A percentile compares a stretch with the other conserved stretches of the same genome.
These are phyloP conservation scores for Tringa solitaria DNA, from an alignment of 2,113 vertebrate species.

Conservation along the genomic window DNA sequence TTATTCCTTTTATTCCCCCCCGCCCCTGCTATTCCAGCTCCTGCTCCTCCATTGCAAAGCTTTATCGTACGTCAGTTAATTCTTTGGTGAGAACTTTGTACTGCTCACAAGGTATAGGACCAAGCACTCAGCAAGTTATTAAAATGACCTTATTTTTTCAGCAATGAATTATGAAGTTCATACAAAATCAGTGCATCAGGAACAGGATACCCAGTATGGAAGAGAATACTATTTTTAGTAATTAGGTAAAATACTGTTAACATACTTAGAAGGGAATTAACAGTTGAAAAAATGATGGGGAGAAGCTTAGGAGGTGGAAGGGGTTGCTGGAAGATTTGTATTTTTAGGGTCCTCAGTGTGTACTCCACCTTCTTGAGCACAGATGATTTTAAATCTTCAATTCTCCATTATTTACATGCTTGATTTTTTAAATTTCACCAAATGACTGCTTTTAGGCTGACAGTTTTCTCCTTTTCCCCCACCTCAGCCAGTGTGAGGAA, in stretches of 20 bases:
- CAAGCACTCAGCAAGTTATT: neutral
- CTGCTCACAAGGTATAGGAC: neutral
- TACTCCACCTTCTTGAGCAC: neutral
- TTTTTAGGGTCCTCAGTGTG: neutral
- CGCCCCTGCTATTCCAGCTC: neutral
- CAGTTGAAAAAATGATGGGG: neutral
- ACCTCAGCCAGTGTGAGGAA: neutral
- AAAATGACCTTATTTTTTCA: neutral
- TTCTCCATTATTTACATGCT: neutral
- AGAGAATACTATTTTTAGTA: neutral
- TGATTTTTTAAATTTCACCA: neutral
- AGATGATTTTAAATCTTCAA: neutral
- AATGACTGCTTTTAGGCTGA: neutral
- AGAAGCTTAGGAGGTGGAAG: neutral
- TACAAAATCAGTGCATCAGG: neutral
- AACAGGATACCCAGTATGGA: neutral
- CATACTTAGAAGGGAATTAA: neutral
- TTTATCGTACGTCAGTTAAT: neutral
- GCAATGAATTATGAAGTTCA: neutral
- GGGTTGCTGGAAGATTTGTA: neutral
- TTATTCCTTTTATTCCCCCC: neutral
- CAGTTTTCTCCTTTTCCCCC: neutral
- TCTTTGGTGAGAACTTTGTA: neutral
- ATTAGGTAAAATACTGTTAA: neutral
- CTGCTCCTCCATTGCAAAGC: neutral